Conservation (phyloP, 2,113 vertebrate species). For the Sphaerodactylus townsendi region DNA sequence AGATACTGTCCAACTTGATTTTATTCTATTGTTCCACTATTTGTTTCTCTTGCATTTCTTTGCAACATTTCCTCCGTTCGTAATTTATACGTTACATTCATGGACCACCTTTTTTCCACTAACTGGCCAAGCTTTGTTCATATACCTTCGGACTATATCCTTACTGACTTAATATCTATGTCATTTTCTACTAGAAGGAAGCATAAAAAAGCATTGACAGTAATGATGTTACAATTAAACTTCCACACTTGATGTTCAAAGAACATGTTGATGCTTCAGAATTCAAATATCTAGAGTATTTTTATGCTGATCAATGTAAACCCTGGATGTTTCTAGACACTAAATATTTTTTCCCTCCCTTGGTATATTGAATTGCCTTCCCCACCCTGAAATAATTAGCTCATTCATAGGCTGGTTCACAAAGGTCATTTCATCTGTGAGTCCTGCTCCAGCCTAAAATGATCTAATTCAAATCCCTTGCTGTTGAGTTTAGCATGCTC, state of each 20-base stretch:
- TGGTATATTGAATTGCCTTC: neutral
- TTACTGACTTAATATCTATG: slow-evolving; percentile 51
- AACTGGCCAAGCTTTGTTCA: too few relatives aligned
- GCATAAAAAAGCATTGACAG: slow-evolving; percentile 56
- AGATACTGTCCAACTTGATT: fast-evolving
- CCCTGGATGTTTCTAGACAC: neutral
- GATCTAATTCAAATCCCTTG: neutral
- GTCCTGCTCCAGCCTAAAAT: neutral
- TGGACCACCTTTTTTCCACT: too few relatives aligned
- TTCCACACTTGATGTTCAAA: slow-evolving; percentile 38
- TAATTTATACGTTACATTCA: neutral
- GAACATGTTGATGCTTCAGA: slow-evolving; percentile 21
- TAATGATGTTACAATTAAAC: slow-evolving; percentile 40
- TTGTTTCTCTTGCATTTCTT: slow-evolving; percentile 38
- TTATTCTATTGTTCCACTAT: slow-evolving; percentile 24
- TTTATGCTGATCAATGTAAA: neutral
- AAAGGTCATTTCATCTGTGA: neutral
- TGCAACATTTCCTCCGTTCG: slow-evolving; percentile 1
- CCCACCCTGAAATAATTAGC: neutral
- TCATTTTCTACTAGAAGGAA: slow-evolving; percentile 41
- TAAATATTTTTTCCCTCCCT: neutral
- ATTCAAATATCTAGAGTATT: fast-evolving
- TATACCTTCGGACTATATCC: neutral
- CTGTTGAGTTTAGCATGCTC: neutral
- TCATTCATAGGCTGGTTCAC: neutral